phyloP scores from a whole-genome alignment of 1,140 invertebrate genomes.

The Eriocheir sinensis region DNA sequence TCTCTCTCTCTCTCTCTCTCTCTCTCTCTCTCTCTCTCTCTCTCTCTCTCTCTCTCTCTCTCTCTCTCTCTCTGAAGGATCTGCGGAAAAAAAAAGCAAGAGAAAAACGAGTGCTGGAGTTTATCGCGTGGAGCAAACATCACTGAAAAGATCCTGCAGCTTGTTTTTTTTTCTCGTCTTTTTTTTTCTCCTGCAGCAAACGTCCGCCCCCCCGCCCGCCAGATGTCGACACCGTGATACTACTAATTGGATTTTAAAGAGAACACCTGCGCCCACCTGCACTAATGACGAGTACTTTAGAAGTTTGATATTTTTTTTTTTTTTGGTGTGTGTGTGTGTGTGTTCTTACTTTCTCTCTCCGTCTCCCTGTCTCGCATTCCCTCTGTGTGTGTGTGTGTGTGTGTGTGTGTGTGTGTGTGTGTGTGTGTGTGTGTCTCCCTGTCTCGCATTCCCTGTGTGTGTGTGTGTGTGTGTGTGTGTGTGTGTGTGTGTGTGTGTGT shows the following conservation, averaged over 20 bases:
- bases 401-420: too few species aligned
- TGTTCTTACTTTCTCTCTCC: constrained; percentile 9
- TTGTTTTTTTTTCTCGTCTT: background rate
- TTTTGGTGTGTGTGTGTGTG: too few species aligned
- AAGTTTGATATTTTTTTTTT: too few species aligned
- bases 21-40: background rate
- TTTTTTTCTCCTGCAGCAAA: background rate
- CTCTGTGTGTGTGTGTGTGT: background rate
- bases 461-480: too few species aligned
- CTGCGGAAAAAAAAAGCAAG: background rate
- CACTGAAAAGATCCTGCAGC: background rate
- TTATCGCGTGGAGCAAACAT: background rate
- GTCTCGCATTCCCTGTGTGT: too few species aligned
- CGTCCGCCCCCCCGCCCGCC: background rate
- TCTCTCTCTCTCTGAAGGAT: background rate
- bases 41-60: background rate
- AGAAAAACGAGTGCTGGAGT: background rate
- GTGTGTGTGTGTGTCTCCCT: too few species aligned
- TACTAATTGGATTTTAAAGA: constrained; percentile 26
- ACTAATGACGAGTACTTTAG: constrained; percentile 15
- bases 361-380: background rate
- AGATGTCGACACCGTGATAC: background rate
- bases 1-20: background rate
- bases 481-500: too few species aligned
- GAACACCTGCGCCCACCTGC: background rate